These are phyloP conservation scores for Thunnus albacares DNA, from an alignment of 2,797 vertebrate species.

Conservation along the genomic window DNA sequence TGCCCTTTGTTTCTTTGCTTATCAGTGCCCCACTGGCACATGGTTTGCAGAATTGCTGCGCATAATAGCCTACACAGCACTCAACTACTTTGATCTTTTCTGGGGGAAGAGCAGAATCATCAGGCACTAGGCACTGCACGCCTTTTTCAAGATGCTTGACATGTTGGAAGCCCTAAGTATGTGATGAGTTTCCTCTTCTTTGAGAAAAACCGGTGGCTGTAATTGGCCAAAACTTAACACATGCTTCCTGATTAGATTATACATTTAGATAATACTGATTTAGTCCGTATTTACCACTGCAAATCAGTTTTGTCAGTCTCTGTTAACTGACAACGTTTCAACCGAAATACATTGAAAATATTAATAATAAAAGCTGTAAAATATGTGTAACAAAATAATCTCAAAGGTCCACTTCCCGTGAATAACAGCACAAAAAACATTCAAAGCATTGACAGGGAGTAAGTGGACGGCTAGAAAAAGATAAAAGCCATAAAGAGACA, in stretches of 20 bases:
- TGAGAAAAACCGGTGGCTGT: constrained; percentile 4
- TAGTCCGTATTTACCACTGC: not conserved
- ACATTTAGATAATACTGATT: not conserved
- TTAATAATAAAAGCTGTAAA: not conserved
- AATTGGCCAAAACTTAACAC: not conserved
- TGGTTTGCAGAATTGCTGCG: constrained; percentile 49
- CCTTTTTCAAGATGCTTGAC: constrained; percentile 51
- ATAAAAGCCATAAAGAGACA: not conserved
- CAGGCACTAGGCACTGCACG: constrained; percentile 12
- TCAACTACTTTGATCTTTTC: constrained; percentile 63
- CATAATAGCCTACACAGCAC: constrained; percentile 59
- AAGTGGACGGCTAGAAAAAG: not conserved
- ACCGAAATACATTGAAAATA: not conserved
- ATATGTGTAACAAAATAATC: not conserved
- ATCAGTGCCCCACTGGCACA: constrained; percentile 56
- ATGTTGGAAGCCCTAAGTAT: constrained; percentile 44
- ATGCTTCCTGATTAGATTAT: constrained; percentile 5
- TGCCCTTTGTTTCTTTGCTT: constrained; percentile 71
- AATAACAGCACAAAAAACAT: too few relatives aligned
- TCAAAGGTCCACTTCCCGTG: not conserved
- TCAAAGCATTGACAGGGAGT: not conserved
- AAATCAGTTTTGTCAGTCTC: not conserved
- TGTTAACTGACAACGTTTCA: constrained; percentile 1
- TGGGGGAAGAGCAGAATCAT: constrained; percentile 47
- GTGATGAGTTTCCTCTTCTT: constrained; percentile 19